Evolutionary conservation across 2,888 invertebrate genomes (phyloP).

Genomic region (Notodonta ziczac): DNA sequence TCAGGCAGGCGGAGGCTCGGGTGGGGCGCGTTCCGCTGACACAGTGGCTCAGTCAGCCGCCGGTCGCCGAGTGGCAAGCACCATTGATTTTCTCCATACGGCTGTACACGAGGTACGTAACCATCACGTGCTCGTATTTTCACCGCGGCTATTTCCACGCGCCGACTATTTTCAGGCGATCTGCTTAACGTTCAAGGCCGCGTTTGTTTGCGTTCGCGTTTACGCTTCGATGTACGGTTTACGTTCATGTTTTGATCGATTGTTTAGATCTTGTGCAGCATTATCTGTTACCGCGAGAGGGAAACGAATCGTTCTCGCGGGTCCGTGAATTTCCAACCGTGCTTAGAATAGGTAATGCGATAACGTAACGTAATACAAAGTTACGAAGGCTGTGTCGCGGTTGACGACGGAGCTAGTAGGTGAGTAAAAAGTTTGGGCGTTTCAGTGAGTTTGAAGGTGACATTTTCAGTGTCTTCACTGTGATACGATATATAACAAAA

Average conservation of each 20-base stretch:
- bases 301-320: conserved; percentile 72
- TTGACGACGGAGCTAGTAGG: conserved; percentile 33
- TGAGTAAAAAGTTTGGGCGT: conserved; percentile 34
- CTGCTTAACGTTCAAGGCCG: conserved; percentile 82
- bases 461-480: conserved; percentile 12
- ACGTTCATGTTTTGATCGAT: conserved; percentile 61
- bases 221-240: conserved; percentile 54
- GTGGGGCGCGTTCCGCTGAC: conserved; percentile 82
- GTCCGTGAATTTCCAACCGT: conserved; percentile 59
- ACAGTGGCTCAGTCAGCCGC: conserved; percentile 85
- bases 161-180: conserved; percentile 78
- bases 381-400: conserved; percentile 42
- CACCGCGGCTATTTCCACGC: conserved; percentile 79
- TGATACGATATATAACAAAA: background rate
- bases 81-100: conserved; percentile 81
- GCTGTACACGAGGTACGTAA: conserved; percentile 79
- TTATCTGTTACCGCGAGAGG: conserved; percentile 58
- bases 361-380: conserved; percentile 55
- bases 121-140: conserved; percentile 80
- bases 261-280: conserved; percentile 54
- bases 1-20: conserved; percentile 74
- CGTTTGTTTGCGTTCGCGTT: conserved; percentile 74
- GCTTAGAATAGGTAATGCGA: conserved; percentile 65
- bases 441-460: conserved; percentile 29
- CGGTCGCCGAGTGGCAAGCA: conserved; percentile 82